Percentiles rank a stretch among this genome's conserved stretches.
These are phyloP conservation scores for Brachionus paranguensis DNA, from an alignment of 1,140 invertebrate genomes.

Conservation along the genomic window DNA sequence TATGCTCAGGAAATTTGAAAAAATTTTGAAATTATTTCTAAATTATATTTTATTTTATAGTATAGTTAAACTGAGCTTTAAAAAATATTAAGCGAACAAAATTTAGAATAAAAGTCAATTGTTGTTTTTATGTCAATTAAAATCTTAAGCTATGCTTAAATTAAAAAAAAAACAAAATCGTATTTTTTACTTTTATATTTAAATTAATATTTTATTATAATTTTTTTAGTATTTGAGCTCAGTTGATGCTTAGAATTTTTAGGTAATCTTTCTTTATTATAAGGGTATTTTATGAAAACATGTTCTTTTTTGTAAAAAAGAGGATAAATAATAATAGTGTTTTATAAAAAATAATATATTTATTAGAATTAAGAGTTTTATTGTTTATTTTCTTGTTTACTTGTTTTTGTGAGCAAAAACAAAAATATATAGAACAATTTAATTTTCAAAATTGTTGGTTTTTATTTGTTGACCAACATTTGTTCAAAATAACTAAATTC, in stretches of 20 bases:
- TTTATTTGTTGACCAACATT: background rate
- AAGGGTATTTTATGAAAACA: background rate
- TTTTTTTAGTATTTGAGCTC: background rate
- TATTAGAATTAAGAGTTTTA: background rate
- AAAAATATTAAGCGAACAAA: background rate
- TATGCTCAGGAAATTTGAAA: background rate
- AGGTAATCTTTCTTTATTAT: background rate
- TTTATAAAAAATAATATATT: background rate
- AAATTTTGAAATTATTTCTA: background rate
- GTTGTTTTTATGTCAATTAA: conserved; percentile 30
- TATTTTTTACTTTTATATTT: background rate
- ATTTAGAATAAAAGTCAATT: conserved; percentile 33
- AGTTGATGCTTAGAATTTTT: background rate
- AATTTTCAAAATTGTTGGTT: background rate
- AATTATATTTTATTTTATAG: background rate
- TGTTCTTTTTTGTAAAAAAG: background rate
- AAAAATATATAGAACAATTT: background rate
- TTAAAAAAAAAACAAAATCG: background rate
- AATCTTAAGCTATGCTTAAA: background rate
- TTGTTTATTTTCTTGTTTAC: background rate
- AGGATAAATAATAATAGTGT: background rate
- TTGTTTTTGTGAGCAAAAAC: background rate
- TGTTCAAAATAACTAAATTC: background rate
- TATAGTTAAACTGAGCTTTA: background rate
- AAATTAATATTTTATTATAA: conserved; percentile 11